Conservation (phyloP, 2,113 vertebrate species). For the Otis tarda region DNA sequence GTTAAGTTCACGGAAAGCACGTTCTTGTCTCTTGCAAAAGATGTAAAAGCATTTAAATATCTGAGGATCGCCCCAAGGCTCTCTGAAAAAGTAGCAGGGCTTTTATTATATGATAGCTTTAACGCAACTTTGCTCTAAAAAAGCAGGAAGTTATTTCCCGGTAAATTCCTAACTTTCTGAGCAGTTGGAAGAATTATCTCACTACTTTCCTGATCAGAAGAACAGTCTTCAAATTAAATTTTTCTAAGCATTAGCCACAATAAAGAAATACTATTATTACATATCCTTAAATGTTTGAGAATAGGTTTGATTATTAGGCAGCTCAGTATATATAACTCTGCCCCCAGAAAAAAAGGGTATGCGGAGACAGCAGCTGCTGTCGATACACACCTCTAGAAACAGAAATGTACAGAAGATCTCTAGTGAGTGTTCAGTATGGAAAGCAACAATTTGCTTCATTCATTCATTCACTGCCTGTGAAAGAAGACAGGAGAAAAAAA, state of each 20-base stretch:
- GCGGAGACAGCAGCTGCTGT: neutral
- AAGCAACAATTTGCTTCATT: neutral
- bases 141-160: neutral
- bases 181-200: neutral
- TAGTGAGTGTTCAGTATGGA: neutral
- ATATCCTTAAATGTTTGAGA: neutral
- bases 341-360: neutral
- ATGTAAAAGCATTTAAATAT: slow-evolving; percentile 74
- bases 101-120: slow-evolving; percentile 54
- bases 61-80: slow-evolving; percentile 67
- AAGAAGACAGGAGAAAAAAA: neutral
- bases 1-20: slow-evolving; percentile 77
- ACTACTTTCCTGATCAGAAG: neutral
- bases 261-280: neutral
- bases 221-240: neutral
- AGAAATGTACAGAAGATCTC: neutral
- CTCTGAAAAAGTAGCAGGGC: slow-evolving; percentile 54
- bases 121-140: slow-evolving; percentile 39
- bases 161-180: neutral
- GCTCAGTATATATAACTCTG: neutral
- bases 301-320: neutral
- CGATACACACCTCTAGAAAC: neutral
- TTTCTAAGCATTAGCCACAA: neutral
- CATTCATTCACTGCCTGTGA: neutral
- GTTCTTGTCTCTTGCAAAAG: slow-evolving; percentile 73